Evolutionary conservation across 2,797 vertebrate genomes (phyloP).

Genomic region (Podarcis siculus): DNA sequence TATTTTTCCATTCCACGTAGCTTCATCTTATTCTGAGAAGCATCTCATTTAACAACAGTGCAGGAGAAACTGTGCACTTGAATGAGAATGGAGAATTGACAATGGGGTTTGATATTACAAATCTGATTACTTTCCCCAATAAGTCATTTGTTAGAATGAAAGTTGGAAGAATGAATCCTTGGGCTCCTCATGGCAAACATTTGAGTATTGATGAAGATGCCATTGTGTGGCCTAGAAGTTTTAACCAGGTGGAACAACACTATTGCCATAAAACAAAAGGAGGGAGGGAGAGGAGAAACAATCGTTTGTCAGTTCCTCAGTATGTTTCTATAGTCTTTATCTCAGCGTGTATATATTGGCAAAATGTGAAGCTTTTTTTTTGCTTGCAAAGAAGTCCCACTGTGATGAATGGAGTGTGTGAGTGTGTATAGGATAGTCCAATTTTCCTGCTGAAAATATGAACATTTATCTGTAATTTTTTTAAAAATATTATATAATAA

Average conservation of each 20-base stretch:
- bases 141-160: constrained; percentile 3
- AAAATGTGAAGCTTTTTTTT: not conserved
- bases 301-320: accelerated
- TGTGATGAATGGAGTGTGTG: no score
- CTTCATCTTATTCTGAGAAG: not conserved
- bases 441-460: no score
- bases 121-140: constrained; percentile 8
- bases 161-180: constrained; percentile 3
- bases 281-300: not conserved
- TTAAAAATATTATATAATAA: no score
- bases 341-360: not conserved
- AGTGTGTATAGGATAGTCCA: no score
- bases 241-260: not conserved
- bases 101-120: constrained; percentile 3
- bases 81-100: constrained; percentile 3
- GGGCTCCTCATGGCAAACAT: not conserved
- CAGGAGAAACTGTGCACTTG: not conserved
- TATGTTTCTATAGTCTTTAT: not conserved
- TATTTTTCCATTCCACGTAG: not conserved
- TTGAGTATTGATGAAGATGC: not conserved
- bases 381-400: no score
- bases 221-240: not conserved
- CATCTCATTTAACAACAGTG: constrained; percentile 20
- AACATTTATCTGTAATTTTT: no score
- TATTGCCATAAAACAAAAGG: not conserved